Evolutionary conservation across 2,888 invertebrate species (phyloP).

Genomic region (Dryococelus australis): DNA sequence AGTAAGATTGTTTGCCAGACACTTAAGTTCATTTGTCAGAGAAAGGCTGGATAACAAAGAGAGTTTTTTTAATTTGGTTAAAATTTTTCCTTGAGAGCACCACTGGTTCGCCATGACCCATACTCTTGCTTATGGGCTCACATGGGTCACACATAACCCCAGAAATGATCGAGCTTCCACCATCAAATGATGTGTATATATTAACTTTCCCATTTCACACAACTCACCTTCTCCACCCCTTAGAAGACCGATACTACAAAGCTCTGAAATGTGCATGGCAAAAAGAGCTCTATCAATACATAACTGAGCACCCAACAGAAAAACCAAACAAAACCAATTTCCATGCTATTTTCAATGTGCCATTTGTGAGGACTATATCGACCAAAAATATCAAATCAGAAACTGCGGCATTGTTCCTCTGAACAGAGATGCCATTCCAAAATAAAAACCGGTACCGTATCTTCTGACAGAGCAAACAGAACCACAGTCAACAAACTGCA

Average conservation of each 20-base stretch:
- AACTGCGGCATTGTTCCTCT: slow-evolving; percentile 21
- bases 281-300: slow-evolving; percentile 25
- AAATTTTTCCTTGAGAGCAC: slow-evolving; percentile 45
- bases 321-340: slow-evolving; percentile 27
- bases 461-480: too few species aligned
- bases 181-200: not conserved
- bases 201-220: not conserved
- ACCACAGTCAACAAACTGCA: too few species aligned
- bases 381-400: slow-evolving; percentile 21
- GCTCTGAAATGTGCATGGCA: slow-evolving; percentile 12
- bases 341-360: slow-evolving; percentile 22
- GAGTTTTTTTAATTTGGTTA: too few species aligned
- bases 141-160: slow-evolving; percentile 47
- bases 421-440: slow-evolving; percentile 24
- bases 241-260: slow-evolving; percentile 13
- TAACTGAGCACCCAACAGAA: slow-evolving; percentile 21
- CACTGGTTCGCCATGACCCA: not conserved
- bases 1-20: slow-evolving; percentile 49
- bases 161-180: slow-evolving; percentile 42
- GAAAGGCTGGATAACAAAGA: too few species aligned
- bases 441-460: too few species aligned
- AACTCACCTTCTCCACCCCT: not conserved
- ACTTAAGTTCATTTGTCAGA: slow-evolving; percentile 46
- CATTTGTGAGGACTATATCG: slow-evolving; percentile 19
- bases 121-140: slow-evolving; percentile 49